These are phyloP conservation scores for Emydocephalus ijimae DNA, from an alignment of 2,113 vertebrate species.

Conservation along the genomic window DNA sequence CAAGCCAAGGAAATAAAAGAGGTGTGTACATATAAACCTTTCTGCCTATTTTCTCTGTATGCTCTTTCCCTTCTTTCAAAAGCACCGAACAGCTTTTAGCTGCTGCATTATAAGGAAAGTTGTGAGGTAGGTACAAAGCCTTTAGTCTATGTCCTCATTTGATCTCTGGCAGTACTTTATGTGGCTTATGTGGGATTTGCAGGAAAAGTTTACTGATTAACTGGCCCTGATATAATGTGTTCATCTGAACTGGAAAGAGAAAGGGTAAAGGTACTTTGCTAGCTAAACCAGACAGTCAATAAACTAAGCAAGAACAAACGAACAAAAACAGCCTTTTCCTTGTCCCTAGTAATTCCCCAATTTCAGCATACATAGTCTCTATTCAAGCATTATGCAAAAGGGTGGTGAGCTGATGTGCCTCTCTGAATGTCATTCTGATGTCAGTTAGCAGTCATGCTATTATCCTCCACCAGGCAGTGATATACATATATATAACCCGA, in stretches of 20 bases:
- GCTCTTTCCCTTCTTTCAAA: neutral
- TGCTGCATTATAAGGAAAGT: neutral
- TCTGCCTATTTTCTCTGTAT: neutral
- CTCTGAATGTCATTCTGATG: neutral
- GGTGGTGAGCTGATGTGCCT: neutral
- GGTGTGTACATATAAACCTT: neutral
- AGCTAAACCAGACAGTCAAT: neutral
- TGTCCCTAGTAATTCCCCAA: neutral
- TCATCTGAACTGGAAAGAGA: neutral
- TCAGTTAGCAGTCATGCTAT: neutral
- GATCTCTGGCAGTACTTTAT: neutral
- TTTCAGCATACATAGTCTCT: neutral
- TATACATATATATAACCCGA: neutral
- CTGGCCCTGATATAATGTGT: neutral
- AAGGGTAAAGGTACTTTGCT: neutral
- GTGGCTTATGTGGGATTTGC: neutral
- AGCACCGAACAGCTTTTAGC: neutral
- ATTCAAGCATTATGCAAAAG: neutral
- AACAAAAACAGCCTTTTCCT: neutral
- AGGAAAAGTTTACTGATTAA: neutral
- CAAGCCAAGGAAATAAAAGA: neutral
- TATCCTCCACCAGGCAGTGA: neutral
- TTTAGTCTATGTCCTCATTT: conserved; percentile 8
- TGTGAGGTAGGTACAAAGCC: neutral
- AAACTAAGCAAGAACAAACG: neutral